phyloP scores from a whole-genome alignment of 1,140 invertebrate species.

The Alviniconcha marisindica region DNA sequence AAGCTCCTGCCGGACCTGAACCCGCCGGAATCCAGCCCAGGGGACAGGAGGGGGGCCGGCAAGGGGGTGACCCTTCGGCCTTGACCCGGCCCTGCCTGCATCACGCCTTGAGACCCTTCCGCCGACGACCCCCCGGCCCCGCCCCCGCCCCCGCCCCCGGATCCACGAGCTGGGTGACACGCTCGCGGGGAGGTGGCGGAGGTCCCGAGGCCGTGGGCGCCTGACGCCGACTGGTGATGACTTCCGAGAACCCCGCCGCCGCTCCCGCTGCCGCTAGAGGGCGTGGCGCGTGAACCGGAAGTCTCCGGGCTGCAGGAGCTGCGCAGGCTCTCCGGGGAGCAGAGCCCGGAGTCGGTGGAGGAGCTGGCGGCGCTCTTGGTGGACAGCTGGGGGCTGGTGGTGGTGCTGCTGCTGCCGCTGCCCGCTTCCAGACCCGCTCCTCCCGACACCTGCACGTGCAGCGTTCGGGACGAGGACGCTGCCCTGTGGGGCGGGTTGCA shows the following conservation, averaged over 20 bases:
- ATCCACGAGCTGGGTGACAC: neutral
- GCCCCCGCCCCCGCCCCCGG: neutral
- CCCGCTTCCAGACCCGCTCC: conserved; percentile 9
- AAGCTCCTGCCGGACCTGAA: neutral
- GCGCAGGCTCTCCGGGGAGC: conserved; percentile 52
- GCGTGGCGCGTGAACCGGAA: conserved; percentile 3
- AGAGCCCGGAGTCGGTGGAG: conserved; percentile 53
- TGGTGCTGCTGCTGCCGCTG: conserved; percentile 13
- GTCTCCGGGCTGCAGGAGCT: conserved; percentile 49
- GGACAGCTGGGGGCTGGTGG: conserved; percentile 45
- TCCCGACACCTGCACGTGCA: conserved; percentile 37
- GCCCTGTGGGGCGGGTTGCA: neutral
- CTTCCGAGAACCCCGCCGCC: neutral
- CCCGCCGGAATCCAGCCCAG: neutral
- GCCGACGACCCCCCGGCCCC: too few species aligned
- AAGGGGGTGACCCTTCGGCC: conserved; percentile 26
- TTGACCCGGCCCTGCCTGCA: neutral
- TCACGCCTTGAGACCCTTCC: too few species aligned
- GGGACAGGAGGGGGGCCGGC: conserved; percentile 14
- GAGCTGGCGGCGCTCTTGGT: conserved; percentile 44
- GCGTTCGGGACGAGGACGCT: neutral
- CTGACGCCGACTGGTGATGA: neutral
- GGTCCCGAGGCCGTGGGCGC: neutral
- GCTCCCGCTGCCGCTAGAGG: conserved; percentile 1
- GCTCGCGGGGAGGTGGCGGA: neutral